Base-by-base conservation (phyloP, 2,888 invertebrate species). In the Pediacus dermestoides region DNA sequence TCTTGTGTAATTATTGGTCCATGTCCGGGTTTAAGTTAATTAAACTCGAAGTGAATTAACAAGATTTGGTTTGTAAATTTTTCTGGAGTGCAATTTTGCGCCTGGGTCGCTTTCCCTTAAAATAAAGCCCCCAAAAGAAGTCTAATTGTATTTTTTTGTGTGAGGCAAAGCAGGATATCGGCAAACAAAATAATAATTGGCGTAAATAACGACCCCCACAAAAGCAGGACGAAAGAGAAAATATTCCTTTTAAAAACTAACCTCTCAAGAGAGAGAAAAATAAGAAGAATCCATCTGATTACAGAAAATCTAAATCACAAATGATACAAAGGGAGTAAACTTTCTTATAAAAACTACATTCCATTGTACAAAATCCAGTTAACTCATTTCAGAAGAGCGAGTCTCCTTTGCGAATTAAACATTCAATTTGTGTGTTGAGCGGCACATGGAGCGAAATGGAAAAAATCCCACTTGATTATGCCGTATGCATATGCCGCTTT, bases 361-460 rank as follows among this genome's bases (percentile, higher is more conserved):
- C 58, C 57, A 61, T 60, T 60, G 59, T 58, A 56, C 46, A 53
- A 61, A 64, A 64, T 63, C 60, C 60, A 59, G 60, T 64, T 63
- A 61, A 60, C 60, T 62, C 60, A 60, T 62, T 61, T 61, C 56
- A 52, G 53, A 50, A 58, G 55, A 59, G 50, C 50, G 57, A 56
- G 46, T 57, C 56, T 53, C 55, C 57, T 60, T 57, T 55, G 53
- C 56, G 58, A 61, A 61, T 62, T 61, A 59, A 59, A 51, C 49
- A 56, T 51, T 52, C 49, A 40, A 31, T 44, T n/a, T 42, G 44
- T 36, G 30, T 41, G 31, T 33, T 13, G 46, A 53, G 58, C 56
- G 55, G 57, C 55, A 53, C 38, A 33, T 12, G 28, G n/a, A 10
- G n/a, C 10, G 14, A 9, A 9, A 28, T 7, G 7, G 28, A 12